Conservation (phyloP, 2,888 invertebrate species). For the Diadegma fenestrale region DNA sequence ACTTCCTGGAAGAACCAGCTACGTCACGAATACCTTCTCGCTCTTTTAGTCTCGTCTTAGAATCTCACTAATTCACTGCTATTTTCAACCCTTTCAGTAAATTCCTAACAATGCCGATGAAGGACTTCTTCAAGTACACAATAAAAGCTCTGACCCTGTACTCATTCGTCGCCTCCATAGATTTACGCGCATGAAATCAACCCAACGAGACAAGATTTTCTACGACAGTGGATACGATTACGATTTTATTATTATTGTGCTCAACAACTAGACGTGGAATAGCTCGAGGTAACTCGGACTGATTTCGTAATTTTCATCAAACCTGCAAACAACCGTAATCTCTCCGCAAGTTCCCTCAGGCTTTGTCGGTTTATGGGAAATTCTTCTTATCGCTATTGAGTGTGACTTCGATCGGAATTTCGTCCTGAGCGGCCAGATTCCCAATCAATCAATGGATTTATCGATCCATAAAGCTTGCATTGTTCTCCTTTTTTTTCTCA, state of each 20-base stretch:
- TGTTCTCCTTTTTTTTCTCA: too few species aligned
- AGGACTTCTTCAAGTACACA: not conserved
- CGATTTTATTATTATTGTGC: not conserved
- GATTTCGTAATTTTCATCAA: not conserved
- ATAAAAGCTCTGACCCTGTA: not conserved
- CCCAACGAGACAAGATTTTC: not conserved
- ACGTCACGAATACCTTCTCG: not conserved
- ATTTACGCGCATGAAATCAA: not conserved
- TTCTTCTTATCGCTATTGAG: not conserved
- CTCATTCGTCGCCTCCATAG: not conserved
- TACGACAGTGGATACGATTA: not conserved
- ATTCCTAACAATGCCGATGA: not conserved
- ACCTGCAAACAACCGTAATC: not conserved
- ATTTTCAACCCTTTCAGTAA: not conserved
- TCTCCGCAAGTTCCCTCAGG: not conserved
- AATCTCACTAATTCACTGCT: not conserved
- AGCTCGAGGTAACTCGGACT: not conserved
- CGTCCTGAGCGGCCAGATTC: not conserved
- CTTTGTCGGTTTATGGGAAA: not conserved
- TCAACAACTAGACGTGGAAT: not conserved
- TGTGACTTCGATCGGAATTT: not conserved
- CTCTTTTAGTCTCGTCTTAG: not conserved
- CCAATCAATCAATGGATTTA: not conserved
- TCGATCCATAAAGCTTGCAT: too few species aligned
- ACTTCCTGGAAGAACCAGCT: not conserved